Evolutionary conservation across 2,797 vertebrate species (phyloP).

Genomic region (Hippoglossus hippoglossus): DNA sequence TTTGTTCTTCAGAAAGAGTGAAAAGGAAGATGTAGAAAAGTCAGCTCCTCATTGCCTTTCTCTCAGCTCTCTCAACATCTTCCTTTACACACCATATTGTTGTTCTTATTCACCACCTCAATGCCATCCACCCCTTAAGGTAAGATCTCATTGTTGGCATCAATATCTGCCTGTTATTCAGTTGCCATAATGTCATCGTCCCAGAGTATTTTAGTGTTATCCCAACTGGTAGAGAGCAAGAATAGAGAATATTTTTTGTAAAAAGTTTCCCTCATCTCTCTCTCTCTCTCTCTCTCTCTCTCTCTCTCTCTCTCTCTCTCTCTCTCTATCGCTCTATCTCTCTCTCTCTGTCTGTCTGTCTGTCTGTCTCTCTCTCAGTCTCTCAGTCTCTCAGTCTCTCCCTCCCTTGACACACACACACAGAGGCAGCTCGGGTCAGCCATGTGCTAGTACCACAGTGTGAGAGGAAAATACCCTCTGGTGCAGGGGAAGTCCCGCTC

Average conservation of each 20-base stretch:
- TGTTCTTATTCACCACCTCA: conserved; percentile 15
- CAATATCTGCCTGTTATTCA: conserved; percentile 13
- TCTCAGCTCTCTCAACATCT: conserved; percentile 1
- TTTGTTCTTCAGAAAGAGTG: conserved; percentile 27
- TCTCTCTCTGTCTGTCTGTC: too few species aligned
- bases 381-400: conserved; percentile 7
- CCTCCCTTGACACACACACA: conserved; percentile 25
- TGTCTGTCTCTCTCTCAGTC: too few species aligned
- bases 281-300: conserved; percentile 6
- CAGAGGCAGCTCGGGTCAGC: conserved; percentile 70
- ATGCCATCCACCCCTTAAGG: conserved; percentile 19
- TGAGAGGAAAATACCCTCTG: conserved; percentile 84
- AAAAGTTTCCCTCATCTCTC: conserved; percentile 14
- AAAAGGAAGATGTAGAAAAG: not conserved
- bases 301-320: too few species aligned
- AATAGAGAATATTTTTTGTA: conserved; percentile 3
- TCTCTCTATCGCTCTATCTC: too few species aligned
- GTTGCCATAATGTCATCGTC: conserved; percentile 32
- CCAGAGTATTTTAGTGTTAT: conserved; percentile 41
- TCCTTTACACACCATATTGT: conserved; percentile 1
- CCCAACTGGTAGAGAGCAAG: conserved; percentile 23
- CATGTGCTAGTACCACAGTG: conserved; percentile 79
- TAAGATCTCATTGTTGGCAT: conserved; percentile 35
- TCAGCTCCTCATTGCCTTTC: conserved; percentile 1
- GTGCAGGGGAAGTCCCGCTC: conserved; percentile 81